Conservation (phyloP, 2,113 vertebrate species). For the Ardeotis arabs region DNA sequence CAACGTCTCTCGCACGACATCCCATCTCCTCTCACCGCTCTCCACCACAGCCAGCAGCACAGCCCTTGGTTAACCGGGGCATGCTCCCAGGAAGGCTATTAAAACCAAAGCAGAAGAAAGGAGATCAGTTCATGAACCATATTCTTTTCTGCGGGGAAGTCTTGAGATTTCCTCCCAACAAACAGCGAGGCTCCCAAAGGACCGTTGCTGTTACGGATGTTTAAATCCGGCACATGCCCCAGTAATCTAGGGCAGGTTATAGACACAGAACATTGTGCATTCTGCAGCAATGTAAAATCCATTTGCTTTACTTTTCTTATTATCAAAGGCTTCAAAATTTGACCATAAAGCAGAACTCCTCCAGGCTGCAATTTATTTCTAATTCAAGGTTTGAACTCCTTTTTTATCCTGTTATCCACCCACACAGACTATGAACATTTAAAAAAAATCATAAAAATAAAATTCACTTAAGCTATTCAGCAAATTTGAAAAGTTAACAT, state of each 20-base stretch:
- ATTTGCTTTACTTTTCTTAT: conserved; percentile 2
- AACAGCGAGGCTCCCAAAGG: background rate
- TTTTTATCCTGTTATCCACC: background rate
- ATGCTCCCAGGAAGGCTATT: background rate
- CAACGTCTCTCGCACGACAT: conserved; percentile 21
- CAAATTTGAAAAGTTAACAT: background rate
- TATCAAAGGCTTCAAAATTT: conserved; percentile 39
- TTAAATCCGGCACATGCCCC: background rate
- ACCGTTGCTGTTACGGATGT: background rate
- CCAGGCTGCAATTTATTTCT: conserved; percentile 42
- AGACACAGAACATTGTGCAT: background rate
- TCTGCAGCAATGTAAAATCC: background rate
- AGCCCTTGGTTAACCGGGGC: background rate
- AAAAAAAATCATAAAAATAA: background rate
- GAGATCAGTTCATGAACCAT: background rate
- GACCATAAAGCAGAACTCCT: conserved; percentile 23
- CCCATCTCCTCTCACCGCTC: background rate
- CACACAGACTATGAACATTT: background rate
- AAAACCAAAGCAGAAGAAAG: background rate
- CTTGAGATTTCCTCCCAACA: background rate
- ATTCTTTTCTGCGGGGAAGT: background rate
- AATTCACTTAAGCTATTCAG: background rate
- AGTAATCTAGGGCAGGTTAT: background rate
- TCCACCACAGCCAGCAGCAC: background rate
- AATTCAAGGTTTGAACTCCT: background rate